Evolutionary conservation across 2,888 invertebrate species (phyloP).

Genomic region (Polylopha cassiicola): DNA sequence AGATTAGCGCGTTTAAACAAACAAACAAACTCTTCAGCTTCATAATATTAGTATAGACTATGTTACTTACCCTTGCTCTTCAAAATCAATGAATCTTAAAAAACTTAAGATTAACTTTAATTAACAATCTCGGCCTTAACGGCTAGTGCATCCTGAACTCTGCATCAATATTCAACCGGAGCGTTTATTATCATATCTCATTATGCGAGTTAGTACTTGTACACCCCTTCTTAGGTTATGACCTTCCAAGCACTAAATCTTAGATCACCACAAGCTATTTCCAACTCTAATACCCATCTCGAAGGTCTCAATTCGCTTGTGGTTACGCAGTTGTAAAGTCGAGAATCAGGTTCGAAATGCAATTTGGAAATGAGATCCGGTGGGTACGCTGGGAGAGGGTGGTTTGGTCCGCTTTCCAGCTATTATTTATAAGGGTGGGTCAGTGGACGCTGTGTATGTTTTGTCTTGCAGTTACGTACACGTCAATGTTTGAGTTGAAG

Average conservation of each 20-base stretch:
- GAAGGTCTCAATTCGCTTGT: constrained; percentile 36
- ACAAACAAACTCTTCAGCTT: no score
- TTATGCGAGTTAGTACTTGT: constrained; percentile 76
- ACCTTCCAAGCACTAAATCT: constrained; percentile 57
- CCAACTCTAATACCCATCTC: constrained; percentile 34
- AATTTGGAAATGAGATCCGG: constrained; percentile 77
- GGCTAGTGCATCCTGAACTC: constrained; percentile 69
- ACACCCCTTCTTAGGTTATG: constrained; percentile 69
- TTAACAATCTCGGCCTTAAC: constrained; percentile 45
- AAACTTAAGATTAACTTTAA: no score
- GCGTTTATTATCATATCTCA: constrained; percentile 78
- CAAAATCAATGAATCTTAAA: no score
- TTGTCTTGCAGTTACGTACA: no score
- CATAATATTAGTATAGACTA: no score
- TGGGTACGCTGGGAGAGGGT: constrained; percentile 65
- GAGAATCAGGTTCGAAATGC: constrained; percentile 72
- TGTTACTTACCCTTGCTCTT: no score
- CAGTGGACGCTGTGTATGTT: constrained; percentile 48
- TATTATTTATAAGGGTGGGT: constrained; percentile 77
- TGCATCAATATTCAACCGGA: constrained; percentile 74
- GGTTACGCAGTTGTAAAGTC: constrained; percentile 54
- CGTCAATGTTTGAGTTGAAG: no score
- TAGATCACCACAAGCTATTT: constrained; percentile 31
- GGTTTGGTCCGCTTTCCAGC: constrained; percentile 65
- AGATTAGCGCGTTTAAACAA: no score